A percentile compares a stretch with the other conserved stretches of the same genome.
Conservation (phyloP, 2,888 invertebrate species). For the Allygus modestus region DNA sequence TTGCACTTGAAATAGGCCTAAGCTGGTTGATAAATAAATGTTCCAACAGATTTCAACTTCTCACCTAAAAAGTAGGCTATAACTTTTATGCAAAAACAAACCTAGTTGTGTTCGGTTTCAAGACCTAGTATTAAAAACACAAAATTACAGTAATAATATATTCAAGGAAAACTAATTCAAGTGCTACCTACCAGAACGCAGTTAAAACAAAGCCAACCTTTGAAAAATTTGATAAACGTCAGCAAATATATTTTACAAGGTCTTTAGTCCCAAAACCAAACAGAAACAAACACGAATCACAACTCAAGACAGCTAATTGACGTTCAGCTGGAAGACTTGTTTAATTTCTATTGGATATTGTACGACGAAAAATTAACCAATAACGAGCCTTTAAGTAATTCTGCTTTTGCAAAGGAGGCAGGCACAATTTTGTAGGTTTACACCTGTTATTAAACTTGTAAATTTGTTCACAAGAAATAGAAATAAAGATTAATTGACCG, state of each 20-base stretch:
- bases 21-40: too few relatives aligned
- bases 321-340: constrained; percentile 65
- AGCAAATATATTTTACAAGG: constrained; percentile 15
- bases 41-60: too few relatives aligned
- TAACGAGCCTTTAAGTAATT: neutral
- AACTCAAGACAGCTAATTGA: constrained; percentile 38
- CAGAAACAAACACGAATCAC: constrained; percentile 53
- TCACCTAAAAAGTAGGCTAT: too few relatives aligned
- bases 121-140: too few relatives aligned
- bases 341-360: constrained; percentile 63
- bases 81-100: too few relatives aligned
- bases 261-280: neutral
- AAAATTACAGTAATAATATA: too few relatives aligned
- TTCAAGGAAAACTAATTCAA: too few relatives aligned
- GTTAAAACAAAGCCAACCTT: constrained; percentile 1
- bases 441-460: too few relatives aligned
- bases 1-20: too few relatives aligned
- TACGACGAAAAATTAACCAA: neutral
- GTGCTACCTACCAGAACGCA: neutral
- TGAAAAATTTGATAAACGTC: constrained; percentile 3
- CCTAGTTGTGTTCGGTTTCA: too few relatives aligned
- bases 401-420: neutral
- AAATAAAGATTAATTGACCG: too few relatives aligned
- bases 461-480: too few relatives aligned
- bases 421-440: neutral